A percentile compares a stretch with the other conserved stretches of the same genome.
Evolutionary conservation across 2,797 vertebrate genomes (phyloP).

Genomic region (Coilia nasus): DNA sequence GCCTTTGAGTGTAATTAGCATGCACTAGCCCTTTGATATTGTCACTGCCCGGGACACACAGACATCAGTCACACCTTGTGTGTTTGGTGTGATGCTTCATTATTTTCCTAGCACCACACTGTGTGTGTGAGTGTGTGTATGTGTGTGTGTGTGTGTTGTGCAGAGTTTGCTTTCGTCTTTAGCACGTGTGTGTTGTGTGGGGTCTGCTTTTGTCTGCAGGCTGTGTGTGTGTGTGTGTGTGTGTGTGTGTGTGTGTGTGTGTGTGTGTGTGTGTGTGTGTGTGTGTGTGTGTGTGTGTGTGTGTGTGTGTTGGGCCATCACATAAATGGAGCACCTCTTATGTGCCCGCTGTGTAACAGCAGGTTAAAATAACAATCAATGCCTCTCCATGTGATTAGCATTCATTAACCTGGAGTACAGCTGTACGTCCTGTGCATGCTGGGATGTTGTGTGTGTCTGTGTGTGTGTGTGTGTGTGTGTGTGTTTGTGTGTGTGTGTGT

Average conservation of each 20-base stretch:
- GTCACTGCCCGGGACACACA: conserved; percentile 66
- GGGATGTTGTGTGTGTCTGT: too few species aligned
- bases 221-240: too few species aligned
- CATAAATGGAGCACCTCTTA: not conserved
- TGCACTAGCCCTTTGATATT: conserved; percentile 78
- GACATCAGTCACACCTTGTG: conserved; percentile 70
- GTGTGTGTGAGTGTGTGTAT: too few species aligned
- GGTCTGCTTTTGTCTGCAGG: too few species aligned
- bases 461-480: too few species aligned
- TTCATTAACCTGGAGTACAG: too few species aligned
- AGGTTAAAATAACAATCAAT: not conserved
- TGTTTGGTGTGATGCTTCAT: too few species aligned
- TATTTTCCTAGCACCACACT: too few species aligned
- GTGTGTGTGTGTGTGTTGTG: conserved; percentile 57
- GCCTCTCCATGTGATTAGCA: not conserved
- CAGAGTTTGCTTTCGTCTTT: too few species aligned
- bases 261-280: conserved; percentile 7
- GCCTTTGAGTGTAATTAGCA: conserved; percentile 71
- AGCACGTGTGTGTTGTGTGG: too few species aligned
- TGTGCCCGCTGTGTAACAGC: not conserved
- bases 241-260: conserved; percentile 3
- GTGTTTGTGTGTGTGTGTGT: too few species aligned
- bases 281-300: conserved; percentile 5
- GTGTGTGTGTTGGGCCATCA: not conserved
- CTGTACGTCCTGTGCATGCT: too few species aligned